Evolutionary conservation across 1,140 invertebrate species (phyloP), one percentile per base, ranked within the genome.

Genomic region (Bombyx mandarina): DNA sequence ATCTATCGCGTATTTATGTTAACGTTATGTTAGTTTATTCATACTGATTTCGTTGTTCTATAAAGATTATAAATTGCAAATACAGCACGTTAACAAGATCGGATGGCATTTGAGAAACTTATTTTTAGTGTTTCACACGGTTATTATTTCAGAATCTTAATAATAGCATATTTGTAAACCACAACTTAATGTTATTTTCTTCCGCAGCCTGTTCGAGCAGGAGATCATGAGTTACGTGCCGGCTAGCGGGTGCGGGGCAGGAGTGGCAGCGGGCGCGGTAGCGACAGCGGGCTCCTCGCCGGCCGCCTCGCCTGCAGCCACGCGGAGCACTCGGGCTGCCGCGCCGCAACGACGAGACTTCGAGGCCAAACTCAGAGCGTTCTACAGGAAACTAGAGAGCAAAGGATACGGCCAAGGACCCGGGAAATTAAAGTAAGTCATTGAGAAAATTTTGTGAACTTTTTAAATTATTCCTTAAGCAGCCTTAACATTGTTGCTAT

Each of bases 191-290:
- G 26, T 35, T 35, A 8, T 45, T 56, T 22, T 58, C 12, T 56
- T 44, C 53, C 58, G 44, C 90, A 98, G 96, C 90, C 91, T 98
- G 69, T 98, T 98, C 90, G 97, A 99, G 84, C 95, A 98, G 91
- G 97, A 99, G 90, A 98, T 99, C 74, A 98, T 98, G 96, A 97
- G 96, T 57, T 98, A 98, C 88, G 95, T 98, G 73, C 97, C 97
- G 62, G 93, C 94, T 57, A 91, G 90, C 35, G 91, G 75, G 77
- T 91, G 62, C 82, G 90, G 81, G 12, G 65, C 65, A 8, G 59
- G 46, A 7, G 47, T 0, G 82, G 89, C 79, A 18, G 64, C 54
- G 18, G 90, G 79, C 26, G 65, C 67, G 12, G 61, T 80, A 75
- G 54, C 74, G 72, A 74, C 81, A 73, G 71, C 77, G 75, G 71